Base-by-base conservation (phyloP, 2,113 vertebrate species). In the Coturnix japonica region DNA sequence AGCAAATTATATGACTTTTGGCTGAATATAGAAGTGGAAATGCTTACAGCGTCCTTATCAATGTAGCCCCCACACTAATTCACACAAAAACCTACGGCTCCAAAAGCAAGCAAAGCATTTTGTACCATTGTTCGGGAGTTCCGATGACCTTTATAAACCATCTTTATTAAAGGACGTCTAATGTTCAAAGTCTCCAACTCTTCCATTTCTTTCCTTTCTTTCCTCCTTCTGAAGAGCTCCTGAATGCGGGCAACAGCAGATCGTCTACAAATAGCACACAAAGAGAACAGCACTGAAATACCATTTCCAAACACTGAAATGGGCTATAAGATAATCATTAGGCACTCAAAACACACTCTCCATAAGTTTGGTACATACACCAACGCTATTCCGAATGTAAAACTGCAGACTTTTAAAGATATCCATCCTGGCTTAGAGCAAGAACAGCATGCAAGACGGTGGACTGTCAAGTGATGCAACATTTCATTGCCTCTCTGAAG, bases 101-200 rank as follows among this genome's bases (percentile, higher is more conserved):
- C 46, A 64, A 15, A 14, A 72, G 54, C 17, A 31, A 23, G 43
- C 21, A 21, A 95, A 76, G 53, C 7, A 46, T 21, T 21, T 10
- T 28, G 69, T 98, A 99, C 99, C 99, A 99, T 99, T 35, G 99
- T 99, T 72, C 99, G 98, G 93, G 99, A 99, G 97, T 99, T 99
- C 65, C 99, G 99, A 92, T 99, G 99, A 61, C 99, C 99, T 95
- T 99, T 99, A 90, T 99, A 99, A 49, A 99, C 98, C 98, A 99
- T 98, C 97, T 99, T 99, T 47, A 99, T 98, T 2, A 99, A 93
- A 13, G 99, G 99, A 60, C 98, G 98, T 84, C 98, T 97, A 91
- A 99, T 99, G 60, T 99, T 99, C 93, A 99, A 78, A 1, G 99
- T 99, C 74, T 99, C 99, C 82, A 98, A 96, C 89, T 99, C 99